Base-by-base conservation (phyloP, 30 jellyfish, hydroid and myxozoan genomes). In the Aurelia sp. region DNA sequence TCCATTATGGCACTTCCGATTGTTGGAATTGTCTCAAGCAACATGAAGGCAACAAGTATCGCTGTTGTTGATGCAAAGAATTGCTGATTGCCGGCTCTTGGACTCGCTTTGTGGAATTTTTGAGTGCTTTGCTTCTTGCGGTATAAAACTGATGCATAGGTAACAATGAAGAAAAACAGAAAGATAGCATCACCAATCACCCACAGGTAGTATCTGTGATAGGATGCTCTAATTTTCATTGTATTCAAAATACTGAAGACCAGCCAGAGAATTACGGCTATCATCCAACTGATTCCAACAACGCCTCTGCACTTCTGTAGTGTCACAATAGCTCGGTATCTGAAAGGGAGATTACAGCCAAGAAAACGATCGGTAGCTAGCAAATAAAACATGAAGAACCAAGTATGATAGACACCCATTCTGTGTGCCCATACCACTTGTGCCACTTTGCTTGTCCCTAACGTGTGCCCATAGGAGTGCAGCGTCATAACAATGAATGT, bases 141-240 rank as follows among this genome's bases (percentile, higher is more conserved):
- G 35, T 21, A 59, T 50, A 76, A 76, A 22, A 76, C 63, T 31
- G 77, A 22, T 12, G 47, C 41, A 35, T 76, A 76, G n/a, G 66
- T 22, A 19, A 58, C 47, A 30, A 60, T 4, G 77, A 76, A 76
- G 18, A 58, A 17, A n/a, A 24, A 13, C 40, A 76, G 19, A 51
- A 31, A 76, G 35, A 60, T 4, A 30, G 77, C 40, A 59, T 76
- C 87, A 10, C 53, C 16, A 15, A 59, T 38, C 65, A 76, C 19
- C 87, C 87, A 76, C 16, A 76, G 57, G 86, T 35, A 75, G 55
- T 44, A 44, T 24, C 60, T 58, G 55, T 76, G 13, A 12, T 57
- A 19, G 13, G 60, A 8, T 17, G 24, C 24, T 21, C 78, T 31
- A 3, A 22, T 38, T 9, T 55, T 11, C 20, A 15, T 35, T 58